Evolutionary conservation across 2,888 invertebrate genomes (phyloP).

Genomic region (Synanthedon vespiformis): DNA sequence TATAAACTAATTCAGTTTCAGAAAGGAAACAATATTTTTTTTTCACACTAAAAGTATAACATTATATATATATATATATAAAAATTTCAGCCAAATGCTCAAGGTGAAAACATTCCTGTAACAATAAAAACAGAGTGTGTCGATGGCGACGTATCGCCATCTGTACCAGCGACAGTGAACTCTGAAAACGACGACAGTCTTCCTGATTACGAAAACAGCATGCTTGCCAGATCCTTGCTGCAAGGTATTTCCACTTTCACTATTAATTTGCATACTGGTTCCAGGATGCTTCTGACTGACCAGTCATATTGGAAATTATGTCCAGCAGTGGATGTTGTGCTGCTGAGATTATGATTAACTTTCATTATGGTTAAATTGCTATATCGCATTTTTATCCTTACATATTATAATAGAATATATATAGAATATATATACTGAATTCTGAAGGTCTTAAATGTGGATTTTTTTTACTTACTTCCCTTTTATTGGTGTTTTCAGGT

Average conservation of each 20-base stretch:
- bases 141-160: constrained; percentile 43
- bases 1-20: not conserved
- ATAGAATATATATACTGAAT: too few species aligned
- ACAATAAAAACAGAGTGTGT: constrained; percentile 50
- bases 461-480: too few species aligned
- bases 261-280: too few species aligned
- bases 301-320: too few species aligned
- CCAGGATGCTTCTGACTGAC: too few species aligned
- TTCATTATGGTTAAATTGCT: too few species aligned
- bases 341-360: too few species aligned
- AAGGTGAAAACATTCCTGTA: constrained; percentile 44
- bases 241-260: constrained; percentile 35
- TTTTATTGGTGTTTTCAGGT: constrained; percentile 27
- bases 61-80: too few species aligned
- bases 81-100: constrained; percentile 26
- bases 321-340: too few species aligned
- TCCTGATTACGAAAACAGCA: constrained; percentile 66
- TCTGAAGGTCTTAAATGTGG: too few species aligned
- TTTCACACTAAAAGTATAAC: not conserved
- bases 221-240: constrained; percentile 63
- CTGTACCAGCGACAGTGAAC: constrained; percentile 27
- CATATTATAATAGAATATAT: too few species aligned
- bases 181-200: constrained; percentile 60
- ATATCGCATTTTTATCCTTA: too few species aligned
- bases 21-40: not conserved